Percentiles rank a stretch among this genome's conserved stretches.
These are phyloP conservation scores for Monomorium pharaonis DNA, from an alignment of 1,140 invertebrate species.

Conservation along the genomic window DNA sequence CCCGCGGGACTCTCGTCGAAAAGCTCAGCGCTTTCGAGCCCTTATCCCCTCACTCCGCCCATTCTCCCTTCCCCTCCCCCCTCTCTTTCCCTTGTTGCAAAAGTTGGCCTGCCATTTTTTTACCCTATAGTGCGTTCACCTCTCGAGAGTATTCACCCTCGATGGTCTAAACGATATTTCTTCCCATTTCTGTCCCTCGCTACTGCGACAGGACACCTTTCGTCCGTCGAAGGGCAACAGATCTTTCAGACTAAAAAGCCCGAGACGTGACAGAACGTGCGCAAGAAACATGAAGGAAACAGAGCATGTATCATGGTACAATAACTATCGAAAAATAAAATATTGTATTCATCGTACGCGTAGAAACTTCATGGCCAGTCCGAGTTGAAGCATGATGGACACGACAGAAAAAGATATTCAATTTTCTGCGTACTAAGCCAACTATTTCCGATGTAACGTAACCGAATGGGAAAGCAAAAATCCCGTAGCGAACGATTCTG, in stretches of 20 bases:
- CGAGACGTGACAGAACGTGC: not conserved
- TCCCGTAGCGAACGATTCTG: slow-evolving; percentile 42
- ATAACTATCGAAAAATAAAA: not conserved
- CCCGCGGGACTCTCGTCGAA: slow-evolving; percentile 46
- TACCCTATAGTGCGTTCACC: not conserved
- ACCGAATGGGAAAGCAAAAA: slow-evolving; percentile 30
- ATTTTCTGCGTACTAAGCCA: not conserved
- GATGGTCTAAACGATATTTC: slow-evolving; percentile 22
- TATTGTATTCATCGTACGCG: not conserved
- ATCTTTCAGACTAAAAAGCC: not conserved
- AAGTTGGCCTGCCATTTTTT: slow-evolving; percentile 36
- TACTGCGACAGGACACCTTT: not conserved
- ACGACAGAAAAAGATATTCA: slow-evolving; percentile 9
- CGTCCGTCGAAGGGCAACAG: not conserved
- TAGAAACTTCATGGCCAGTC: not conserved
- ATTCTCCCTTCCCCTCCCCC: not conserved
- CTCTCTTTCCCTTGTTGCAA: not conserved
- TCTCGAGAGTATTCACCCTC: slow-evolving; percentile 28
- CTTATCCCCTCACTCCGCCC: not conserved
- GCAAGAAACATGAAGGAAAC: not conserved
- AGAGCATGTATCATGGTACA: not conserved
- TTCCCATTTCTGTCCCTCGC: not conserved
- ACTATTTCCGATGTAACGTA: slow-evolving; percentile 29
- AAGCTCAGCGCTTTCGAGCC: slow-evolving; percentile 46
- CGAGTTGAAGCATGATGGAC: not conserved